Conservation (phyloP, 2,888 invertebrate genomes). For the Epicampocera succincta region DNA sequence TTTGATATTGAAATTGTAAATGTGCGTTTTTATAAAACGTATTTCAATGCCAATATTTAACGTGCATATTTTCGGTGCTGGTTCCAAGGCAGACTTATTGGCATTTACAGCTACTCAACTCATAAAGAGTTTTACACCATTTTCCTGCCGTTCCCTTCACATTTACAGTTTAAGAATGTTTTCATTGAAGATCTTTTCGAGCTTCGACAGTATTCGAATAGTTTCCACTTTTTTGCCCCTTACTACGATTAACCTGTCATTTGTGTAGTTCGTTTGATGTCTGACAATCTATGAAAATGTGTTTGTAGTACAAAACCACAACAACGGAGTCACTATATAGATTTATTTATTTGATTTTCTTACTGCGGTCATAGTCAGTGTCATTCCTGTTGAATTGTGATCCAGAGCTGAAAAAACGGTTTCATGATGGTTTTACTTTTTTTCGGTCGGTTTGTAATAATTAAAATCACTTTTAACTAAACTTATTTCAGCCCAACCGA, state of each 20-base stretch:
- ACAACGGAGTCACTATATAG: not conserved
- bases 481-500: not conserved
- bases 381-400: conserved; percentile 21
- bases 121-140: too few species aligned
- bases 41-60: too few species aligned
- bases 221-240: too few species aligned
- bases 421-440: conserved; percentile 2
- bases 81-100: too few species aligned
- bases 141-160: too few species aligned
- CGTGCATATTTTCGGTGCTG: too few species aligned
- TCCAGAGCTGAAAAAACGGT: too few species aligned
- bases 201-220: too few species aligned
- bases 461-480: not conserved
- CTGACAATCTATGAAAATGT: conserved; percentile 23
- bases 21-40: too few species aligned
- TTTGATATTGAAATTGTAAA: not conserved
- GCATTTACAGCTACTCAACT: too few species aligned
- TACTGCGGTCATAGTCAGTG: conserved; percentile 35
- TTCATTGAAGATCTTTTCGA: too few species aligned
- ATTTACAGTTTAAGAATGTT: too few species aligned
- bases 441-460: not conserved
- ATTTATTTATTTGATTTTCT: conserved; percentile 46
- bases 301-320: not conserved
- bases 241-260: not conserved
- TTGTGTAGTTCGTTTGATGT: conserved; percentile 3